Base-by-base conservation (phyloP, 1,140 invertebrate species). In the Dysdera silvatica region DNA sequence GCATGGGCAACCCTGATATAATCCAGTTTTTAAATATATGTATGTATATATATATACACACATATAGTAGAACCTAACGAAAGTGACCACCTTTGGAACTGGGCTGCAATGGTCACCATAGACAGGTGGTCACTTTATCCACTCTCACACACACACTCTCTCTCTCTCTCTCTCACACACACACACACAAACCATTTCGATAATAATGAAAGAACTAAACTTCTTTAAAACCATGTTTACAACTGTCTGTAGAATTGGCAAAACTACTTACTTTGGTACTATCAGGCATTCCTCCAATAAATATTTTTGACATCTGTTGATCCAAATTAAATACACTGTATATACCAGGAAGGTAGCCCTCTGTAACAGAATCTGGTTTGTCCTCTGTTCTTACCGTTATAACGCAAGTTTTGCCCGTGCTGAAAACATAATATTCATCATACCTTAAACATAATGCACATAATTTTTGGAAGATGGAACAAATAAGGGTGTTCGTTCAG, bases 321-420 rank as follows among this genome's bases (percentile, higher is more conserved):
- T 94, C 87, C 16, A 97, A 79, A 75, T 95, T 91, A 67, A 96
- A 87, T 14, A 95, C 87, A 3, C 87, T 87, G 66, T 85, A 78
- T 5, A 76, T 73, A 3, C 91, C 89, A 0, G 82, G 79, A 1
- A 77, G 87, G 61, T n/a, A 81, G 14, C 73, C 80, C 14, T 81
- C 79, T 31, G 86, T 82, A 31, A 81, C 83, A 0, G 75, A 73
- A 57, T 80, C 78, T 0, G 76, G 67, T 4, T 81, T 79, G 12
- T 85, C 75, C 67, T 88, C 85, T 69, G 91, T 88, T 4, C 83
- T 79, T 3, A 82, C 68, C n/a, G 69, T 72, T 41, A 98, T 83
- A 0, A 81, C 87, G 2, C 95, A 77, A 18, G 72, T 70, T 66
- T 88, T 87, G 0, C 93, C 95, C 58, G 83, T 87, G 66, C 92